Base-by-base conservation (phyloP, 2,888 invertebrate species). In the Drosophila niveifrons region DNA sequence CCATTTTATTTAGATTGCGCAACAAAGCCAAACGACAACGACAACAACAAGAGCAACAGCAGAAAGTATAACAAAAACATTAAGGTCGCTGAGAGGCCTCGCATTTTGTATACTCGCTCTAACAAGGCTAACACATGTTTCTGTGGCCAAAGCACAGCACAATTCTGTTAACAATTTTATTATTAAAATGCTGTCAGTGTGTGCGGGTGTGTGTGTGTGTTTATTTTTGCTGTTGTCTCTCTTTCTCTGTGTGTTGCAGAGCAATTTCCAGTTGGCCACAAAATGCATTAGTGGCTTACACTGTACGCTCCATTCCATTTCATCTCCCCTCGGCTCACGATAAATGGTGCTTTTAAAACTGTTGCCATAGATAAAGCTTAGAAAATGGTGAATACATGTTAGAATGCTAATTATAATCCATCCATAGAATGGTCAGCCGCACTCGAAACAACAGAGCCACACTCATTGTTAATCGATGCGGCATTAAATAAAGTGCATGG, bases 141-240 rank as follows among this genome's bases (percentile, higher is more conserved):
- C 75, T 82, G 80, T 71, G 83, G 63, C 88, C 55, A 84, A 86
- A 82, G 83, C 89, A 84, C 63, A 81, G 85, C 82, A 72, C 58
- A 88, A 78, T 85, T 85, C 68, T 89, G 85, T 85, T 90, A 85
- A 85, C 89, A 85, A 89, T 90, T 90, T 90, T 88, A 85, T 85
- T 90, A 90, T 90, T 90, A 90, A 90, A 85, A 89, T 88, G 73
- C 66, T 68, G 68, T 74, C 75, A 64, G 29, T 44, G 17, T 57
- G 53, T 59, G 29, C 50, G 28, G 51, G 47, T 48, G 58, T 61
- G 36, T 47, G 15, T 62, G 31, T 55, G 58, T 56, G 39, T 44
- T 9, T 29, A 11, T 41, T 28, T 39, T 43, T 52, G 28, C 17
- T 66, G 13, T 56, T 70, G 44, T 64, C 39, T 53, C 47, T 47